phyloP scores from a whole-genome alignment of 1,140 invertebrate species.

The Dreissena polymorpha region DNA sequence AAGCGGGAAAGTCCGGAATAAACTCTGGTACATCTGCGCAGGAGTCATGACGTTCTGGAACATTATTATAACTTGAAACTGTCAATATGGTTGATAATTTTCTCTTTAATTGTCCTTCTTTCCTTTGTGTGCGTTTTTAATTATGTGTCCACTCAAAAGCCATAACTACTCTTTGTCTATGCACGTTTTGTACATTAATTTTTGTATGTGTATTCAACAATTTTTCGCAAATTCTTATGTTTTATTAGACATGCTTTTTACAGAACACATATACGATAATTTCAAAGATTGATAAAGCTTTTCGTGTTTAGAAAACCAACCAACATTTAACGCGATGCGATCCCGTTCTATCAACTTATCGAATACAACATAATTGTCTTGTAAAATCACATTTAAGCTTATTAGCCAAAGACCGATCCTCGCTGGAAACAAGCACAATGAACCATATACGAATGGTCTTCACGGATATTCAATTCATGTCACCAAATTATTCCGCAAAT shows the following conservation, averaged over 20 bases:
- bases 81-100: too few species aligned
- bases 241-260: too few species aligned
- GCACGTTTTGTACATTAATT: too few species aligned
- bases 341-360: neutral
- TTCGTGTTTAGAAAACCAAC: neutral
- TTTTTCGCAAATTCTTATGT: too few species aligned
- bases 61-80: constrained; percentile 50
- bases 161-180: too few species aligned
- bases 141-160: too few species aligned
- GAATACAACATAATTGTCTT: constrained; percentile 47
- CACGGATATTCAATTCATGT: constrained; percentile 57
- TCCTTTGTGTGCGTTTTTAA: too few species aligned
- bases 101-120: too few species aligned
- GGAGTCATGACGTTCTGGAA: constrained; percentile 69
- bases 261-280: too few species aligned
- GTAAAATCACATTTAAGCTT: constrained; percentile 56
- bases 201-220: too few species aligned
- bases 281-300: too few species aligned
- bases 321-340: neutral
- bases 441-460: constrained; percentile 44
- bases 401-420: constrained; percentile 50
- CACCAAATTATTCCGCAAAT: constrained; percentile 47
- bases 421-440: constrained; percentile 47
- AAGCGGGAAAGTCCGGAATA: constrained; percentile 61
- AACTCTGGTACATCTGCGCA: constrained; percentile 69